Evolutionary conservation across 2,797 vertebrate species (phyloP).

Genomic region (Acipenser oxyrinchus): DNA sequence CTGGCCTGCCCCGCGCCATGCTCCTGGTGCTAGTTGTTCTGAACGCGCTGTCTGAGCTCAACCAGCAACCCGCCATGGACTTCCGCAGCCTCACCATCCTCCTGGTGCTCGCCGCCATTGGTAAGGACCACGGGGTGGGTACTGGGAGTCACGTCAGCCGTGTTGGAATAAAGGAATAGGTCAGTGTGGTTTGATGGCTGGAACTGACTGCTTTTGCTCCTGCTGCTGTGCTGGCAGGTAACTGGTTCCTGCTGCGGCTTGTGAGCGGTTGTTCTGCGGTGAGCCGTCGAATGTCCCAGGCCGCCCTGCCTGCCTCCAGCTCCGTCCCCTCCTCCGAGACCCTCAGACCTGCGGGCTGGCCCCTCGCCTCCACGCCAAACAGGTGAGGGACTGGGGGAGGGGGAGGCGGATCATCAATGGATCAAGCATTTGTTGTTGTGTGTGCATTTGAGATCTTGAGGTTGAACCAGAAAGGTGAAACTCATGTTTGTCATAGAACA

Average conservation of each 20-base stretch:
- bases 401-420: neutral
- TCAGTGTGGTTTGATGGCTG: neutral
- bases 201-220: too few species aligned
- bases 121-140: slow-evolving; percentile 27
- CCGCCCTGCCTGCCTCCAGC: neutral
- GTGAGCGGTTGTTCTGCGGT: slow-evolving; percentile 14
- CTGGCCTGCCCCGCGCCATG: slow-evolving; percentile 38
- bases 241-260: slow-evolving; percentile 46
- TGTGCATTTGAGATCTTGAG: too few species aligned
- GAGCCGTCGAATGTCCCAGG: neutral
- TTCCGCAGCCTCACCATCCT: slow-evolving; percentile 53
- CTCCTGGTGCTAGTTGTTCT: slow-evolving; percentile 60
- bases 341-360: slow-evolving; percentile 17
- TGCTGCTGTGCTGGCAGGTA: slow-evolving; percentile 38
- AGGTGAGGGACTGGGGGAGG: slow-evolving; percentile 39
- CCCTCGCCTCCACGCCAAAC: slow-evolving; percentile 51
- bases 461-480: too few species aligned
- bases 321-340: slow-evolving; percentile 17
- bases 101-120: slow-evolving; percentile 42
- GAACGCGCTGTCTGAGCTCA: slow-evolving; percentile 54
- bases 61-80: slow-evolving; percentile 59
- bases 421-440: neutral
- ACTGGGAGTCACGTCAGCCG: neutral
- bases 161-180: neutral
- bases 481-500: too few species aligned